These are phyloP conservation scores for Synanthedon vespiformis DNA, from an alignment of 2,888 invertebrate species.

Conservation along the genomic window DNA sequence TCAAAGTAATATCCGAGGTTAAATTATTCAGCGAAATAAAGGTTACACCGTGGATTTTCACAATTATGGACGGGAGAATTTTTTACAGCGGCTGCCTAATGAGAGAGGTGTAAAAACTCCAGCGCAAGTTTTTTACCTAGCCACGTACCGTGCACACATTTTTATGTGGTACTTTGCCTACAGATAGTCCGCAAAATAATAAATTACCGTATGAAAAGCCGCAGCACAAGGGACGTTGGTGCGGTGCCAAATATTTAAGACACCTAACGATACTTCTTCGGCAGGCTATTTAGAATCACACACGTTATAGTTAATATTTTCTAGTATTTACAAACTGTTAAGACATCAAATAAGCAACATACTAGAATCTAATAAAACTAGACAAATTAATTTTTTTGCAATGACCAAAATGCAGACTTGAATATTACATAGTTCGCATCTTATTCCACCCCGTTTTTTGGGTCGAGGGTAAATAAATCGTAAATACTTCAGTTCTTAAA, in stretches of 20 bases:
- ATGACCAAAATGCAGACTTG: too few relatives aligned
- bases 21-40: conserved; percentile 31
- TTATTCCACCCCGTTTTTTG: too few relatives aligned
- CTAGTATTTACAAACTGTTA: too few relatives aligned
- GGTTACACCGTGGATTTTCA: conserved; percentile 30
- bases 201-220: not conserved
- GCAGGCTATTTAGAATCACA: too few relatives aligned
- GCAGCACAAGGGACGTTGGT: not conserved
- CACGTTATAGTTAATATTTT: too few relatives aligned
- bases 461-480: too few relatives aligned
- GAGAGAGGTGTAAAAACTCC: conserved; percentile 24
- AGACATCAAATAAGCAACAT: too few relatives aligned
- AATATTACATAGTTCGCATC: too few relatives aligned
- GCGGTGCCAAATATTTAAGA: not conserved
- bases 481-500: too few relatives aligned
- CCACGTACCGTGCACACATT: not conserved
- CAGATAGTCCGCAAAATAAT: not conserved
- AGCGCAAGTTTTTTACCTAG: not conserved
- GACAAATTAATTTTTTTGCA: too few relatives aligned
- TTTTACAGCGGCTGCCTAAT: conserved; percentile 35
- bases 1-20: conserved; percentile 25
- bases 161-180: not conserved
- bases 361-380: too few relatives aligned
- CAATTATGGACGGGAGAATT: conserved; percentile 32
- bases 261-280: not conserved